These are phyloP conservation scores for Epirrhoe alternata DNA, from an alignment of 2,888 invertebrate species.

Conservation along the genomic window DNA sequence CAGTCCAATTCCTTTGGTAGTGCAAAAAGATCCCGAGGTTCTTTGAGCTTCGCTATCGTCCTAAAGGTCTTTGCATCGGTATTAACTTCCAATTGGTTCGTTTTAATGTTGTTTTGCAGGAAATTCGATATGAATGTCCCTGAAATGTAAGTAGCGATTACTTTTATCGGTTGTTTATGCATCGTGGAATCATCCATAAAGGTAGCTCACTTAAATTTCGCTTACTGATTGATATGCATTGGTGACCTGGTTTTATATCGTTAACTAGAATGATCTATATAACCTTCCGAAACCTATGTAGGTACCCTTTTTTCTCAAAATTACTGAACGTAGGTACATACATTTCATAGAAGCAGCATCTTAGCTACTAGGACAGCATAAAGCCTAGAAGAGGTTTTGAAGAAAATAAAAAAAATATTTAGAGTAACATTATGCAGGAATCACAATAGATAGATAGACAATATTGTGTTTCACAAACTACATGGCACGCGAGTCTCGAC, in stretches of 20 bases:
- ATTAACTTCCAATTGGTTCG: slow-evolving; percentile 88
- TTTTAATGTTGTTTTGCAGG: slow-evolving; percentile 87
- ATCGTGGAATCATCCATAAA: slow-evolving; percentile 22
- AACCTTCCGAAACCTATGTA: slow-evolving; percentile 36
- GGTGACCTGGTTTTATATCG: slow-evolving; percentile 50
- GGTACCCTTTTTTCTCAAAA: not conserved
- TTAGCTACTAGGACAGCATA: not conserved
- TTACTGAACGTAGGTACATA: not conserved
- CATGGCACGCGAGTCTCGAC: slow-evolving; percentile 51
- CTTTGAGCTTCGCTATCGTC: slow-evolving; percentile 87
- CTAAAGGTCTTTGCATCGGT: slow-evolving; percentile 87
- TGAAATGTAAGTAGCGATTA: slow-evolving; percentile 48
- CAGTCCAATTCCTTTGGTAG: slow-evolving; percentile 89
- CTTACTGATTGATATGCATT: slow-evolving; percentile 41
- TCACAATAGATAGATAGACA: too few species aligned
- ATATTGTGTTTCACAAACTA: slow-evolving; percentile 50
- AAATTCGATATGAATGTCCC: slow-evolving; percentile 87
- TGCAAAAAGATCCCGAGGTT: slow-evolving; percentile 89
- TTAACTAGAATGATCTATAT: slow-evolving; percentile 37
- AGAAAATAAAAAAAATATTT: slow-evolving; percentile 2
- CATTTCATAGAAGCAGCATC: not conserved
- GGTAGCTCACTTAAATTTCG: slow-evolving; percentile 29
- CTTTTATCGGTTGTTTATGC: slow-evolving; percentile 22
- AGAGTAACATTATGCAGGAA: slow-evolving; percentile 22
- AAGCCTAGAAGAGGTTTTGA: not conserved